phyloP scores from a whole-genome alignment of 2,888 invertebrate species.

The Himalopsyche anomala region DNA sequence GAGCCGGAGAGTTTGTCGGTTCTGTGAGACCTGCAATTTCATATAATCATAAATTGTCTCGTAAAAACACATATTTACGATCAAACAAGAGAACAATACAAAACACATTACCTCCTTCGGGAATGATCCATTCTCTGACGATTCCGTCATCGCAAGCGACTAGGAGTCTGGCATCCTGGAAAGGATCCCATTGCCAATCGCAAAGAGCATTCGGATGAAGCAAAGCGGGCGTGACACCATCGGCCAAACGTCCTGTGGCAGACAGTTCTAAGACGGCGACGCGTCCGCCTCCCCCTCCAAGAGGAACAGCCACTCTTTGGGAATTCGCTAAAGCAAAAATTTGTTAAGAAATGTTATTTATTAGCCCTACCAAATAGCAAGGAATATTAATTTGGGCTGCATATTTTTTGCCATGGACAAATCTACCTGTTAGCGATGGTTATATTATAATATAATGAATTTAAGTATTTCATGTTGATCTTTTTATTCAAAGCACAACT shows the following conservation, averaged over 20 bases:
- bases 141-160: conserved; percentile 94
- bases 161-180: conserved; percentile 86
- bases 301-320: conserved; percentile 91
- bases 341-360: not conserved
- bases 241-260: conserved; percentile 83
- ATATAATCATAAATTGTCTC: conserved; percentile 8
- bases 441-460: too few relatives aligned
- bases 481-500: too few relatives aligned
- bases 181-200: conserved; percentile 98
- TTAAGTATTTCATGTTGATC: too few relatives aligned
- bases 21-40: conserved; percentile 78
- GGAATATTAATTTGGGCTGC: too few relatives aligned
- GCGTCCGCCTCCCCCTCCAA: conserved; percentile 93
- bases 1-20: conserved; percentile 86
- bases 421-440: too few relatives aligned
- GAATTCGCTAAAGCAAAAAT: conserved; percentile 82
- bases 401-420: too few relatives aligned
- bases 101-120: conserved; percentile 77
- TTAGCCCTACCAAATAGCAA: too few relatives aligned
- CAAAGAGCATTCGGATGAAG: conserved; percentile 92
- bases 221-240: conserved; percentile 90
- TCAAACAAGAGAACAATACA: not conserved
- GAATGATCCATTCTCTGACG: conserved; percentile 88
- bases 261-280: conserved; percentile 90
- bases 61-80: not conserved